Base-by-base conservation (phyloP, 2,888 invertebrate genomes). In the Protonemura montana region DNA sequence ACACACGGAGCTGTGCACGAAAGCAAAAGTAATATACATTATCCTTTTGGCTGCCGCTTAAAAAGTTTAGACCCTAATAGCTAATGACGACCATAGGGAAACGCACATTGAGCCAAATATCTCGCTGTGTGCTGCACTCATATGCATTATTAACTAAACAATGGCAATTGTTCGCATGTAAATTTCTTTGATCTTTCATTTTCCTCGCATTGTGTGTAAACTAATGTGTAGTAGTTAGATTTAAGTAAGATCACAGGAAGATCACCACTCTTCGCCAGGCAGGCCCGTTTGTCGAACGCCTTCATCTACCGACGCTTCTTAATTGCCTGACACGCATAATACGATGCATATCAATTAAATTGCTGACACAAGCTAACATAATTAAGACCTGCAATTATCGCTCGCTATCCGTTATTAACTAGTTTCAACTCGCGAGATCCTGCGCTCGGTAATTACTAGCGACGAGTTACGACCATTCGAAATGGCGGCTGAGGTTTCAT, bases 121-220 rank as follows among this genome's bases (percentile, higher is more conserved):
- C 10, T n/a, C n/a, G n/a, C n/a, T n/a, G n/a, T n/a, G n/a, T n/a
- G n/a, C 35, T 35, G 5, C 10, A 10, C 59, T 59, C 59, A 21
- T 59, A 21, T n/a, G n/a, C 59, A 59, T 59, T 59, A 59, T 59
- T 27, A 81, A 30, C 81, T 29, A 29, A 81, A 81, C 81, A 81
- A 81, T 81, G 30, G 81, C 81, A 81, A 81, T 81, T 81, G 81
- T 81, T 81, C 81, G 21, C n/a, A 81, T 81, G 81, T 81, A 81
- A 81, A 81, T 81, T 28, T 1, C 81, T 81, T 81, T 30, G 28
- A 28, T 81, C 81, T 81, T n/a, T 81, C 28, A 78, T 78, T 59
- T 59, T 59, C 59, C 59, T 59, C 13, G 59, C 59, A 59, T 59
- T 59, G 59, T 59, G 59, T 59, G 59, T 7, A 59, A 59, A 59